Evolutionary conservation across 2,797 vertebrate species (phyloP), one percentile per base, ranked within the genome.

Genomic region (Xenentodon cancila): DNA sequence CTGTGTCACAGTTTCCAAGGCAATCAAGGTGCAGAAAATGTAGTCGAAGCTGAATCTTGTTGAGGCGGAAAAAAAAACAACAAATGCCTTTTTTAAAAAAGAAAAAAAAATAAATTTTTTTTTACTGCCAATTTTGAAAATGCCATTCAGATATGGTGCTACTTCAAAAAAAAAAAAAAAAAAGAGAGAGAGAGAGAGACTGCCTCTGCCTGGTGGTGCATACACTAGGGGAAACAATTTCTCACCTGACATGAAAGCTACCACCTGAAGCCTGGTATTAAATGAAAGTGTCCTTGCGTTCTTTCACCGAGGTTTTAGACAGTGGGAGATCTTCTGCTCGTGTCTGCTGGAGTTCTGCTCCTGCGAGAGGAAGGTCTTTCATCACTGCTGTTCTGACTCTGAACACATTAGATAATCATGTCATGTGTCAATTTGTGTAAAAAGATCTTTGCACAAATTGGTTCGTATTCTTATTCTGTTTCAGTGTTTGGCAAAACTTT

Each of bases 231-330:
- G 25, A 69, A 73, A 70, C 46, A 16, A 17, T 70, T 62, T 69
- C 51, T 71, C 53, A 63, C 13, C 42, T 55, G 73, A 68, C 53
- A 40, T 43, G 70, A 62, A 53, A 57, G 56, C 63, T 21, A 66
- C 58, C 32, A 5, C 53, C 70, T 25, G 11, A 43, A 73, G 59
- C 64, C 64, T 58, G 59, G 59, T 53, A 57, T 52, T 62, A 68
- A 58, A 73, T 68, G 37, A 67, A 73, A 73, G 89, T 84, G 84
- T 85, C 83, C 86, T 89, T 84, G 63, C 76, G 68, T 73, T 78
- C 49, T 77, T 62, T 79, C 63, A 58, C 19, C 19, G 34, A 52
- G 65, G 64, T 75, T 52, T 80, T 13, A 64, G 43, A 82, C 76
- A 56, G 64, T 40, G 64, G 68, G 55, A 80, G 63, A 79, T 64